phyloP scores from a whole-genome alignment of 2,113 vertebrate genomes.

The Ciconia stormi region DNA sequence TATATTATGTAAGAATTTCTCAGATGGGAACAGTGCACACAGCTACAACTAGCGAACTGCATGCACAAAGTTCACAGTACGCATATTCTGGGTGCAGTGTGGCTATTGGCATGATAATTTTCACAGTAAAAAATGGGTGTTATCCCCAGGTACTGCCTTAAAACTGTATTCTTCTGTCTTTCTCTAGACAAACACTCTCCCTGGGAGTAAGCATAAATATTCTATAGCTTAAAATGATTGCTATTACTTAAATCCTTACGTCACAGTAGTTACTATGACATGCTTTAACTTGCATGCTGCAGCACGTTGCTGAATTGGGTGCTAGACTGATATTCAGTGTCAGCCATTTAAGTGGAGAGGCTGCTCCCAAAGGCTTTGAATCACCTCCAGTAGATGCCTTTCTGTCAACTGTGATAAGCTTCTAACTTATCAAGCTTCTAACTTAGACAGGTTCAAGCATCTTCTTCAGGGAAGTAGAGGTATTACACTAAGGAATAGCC shows the following conservation, averaged over 20 bases:
- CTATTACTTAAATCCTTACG: neutral
- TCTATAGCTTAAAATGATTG: too few species aligned
- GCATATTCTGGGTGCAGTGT: accelerated
- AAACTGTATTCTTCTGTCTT: neutral
- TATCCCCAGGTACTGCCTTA: neutral
- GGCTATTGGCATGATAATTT: neutral
- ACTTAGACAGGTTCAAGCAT: neutral
- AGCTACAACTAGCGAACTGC: neutral
- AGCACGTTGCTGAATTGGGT: neutral
- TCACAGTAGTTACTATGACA: neutral
- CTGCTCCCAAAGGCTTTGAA: neutral
- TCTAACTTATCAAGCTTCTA: neutral
- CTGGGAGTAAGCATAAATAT: neutral
- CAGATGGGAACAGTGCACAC: neutral
- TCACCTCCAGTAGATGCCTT: neutral
- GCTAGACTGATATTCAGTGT: neutral
- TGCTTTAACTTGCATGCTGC: neutral
- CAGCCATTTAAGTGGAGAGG: neutral
- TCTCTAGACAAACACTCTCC: neutral
- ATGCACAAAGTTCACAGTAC: neutral
- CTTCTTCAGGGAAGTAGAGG: neutral
- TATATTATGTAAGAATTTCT: neutral
- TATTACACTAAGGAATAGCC: neutral
- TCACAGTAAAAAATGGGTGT: neutral
- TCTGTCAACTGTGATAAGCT: neutral